A percentile compares a stretch with the other conserved stretches of the same genome.
Evolutionary conservation across 2,113 vertebrate genomes (phyloP).

Genomic region (Phaethon lepturus): DNA sequence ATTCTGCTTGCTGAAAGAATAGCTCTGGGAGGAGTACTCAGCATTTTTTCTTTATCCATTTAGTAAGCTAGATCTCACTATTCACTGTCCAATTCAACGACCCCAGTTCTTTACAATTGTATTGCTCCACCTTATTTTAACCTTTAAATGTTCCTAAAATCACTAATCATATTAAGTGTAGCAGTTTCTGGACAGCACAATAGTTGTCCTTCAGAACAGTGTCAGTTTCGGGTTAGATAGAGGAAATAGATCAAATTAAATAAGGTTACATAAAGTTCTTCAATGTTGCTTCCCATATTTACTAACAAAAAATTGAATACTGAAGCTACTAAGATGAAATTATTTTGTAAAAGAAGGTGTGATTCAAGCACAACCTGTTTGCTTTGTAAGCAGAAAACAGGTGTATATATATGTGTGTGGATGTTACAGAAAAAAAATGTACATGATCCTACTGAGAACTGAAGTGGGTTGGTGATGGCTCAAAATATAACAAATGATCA

Average conservation of each 20-base stretch:
- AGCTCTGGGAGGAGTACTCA: not conserved
- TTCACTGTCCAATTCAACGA: not conserved
- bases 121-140: not conserved
- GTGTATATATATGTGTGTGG: not conserved
- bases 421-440: not conserved
- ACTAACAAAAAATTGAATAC: not conserved
- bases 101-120: not conserved
- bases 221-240: not conserved
- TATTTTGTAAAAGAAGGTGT: not conserved
- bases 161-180: not conserved
- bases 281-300: not conserved
- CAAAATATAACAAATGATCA: not conserved
- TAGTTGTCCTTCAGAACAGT: not conserved
- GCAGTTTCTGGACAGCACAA: not conserved
- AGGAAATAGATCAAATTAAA: not conserved
- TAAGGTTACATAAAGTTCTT: not conserved
- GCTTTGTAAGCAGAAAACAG: not conserved
- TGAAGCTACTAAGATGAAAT: not conserved
- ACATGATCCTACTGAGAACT: not conserved
- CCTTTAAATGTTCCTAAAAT: not conserved
- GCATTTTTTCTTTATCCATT: not conserved
- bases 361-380: not conserved
- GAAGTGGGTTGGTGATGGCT: accelerated
- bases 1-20: accelerated
- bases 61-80: not conserved